Evolutionary conservation across 2,888 invertebrate species (phyloP), one percentile per base, ranked within the genome.

Genomic region (Tetragonula carbonaria): DNA sequence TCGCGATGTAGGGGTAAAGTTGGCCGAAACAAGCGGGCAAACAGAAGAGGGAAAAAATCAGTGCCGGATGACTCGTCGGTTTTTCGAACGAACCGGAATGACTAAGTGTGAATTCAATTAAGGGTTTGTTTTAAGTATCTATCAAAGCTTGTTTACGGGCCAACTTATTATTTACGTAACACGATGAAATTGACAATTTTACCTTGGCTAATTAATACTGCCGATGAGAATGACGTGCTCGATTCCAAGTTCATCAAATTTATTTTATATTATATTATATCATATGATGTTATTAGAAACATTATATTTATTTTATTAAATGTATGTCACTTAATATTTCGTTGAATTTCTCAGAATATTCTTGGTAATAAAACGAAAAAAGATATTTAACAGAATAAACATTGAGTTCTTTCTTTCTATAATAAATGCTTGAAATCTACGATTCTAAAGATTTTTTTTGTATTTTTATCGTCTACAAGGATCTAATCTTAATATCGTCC

Each of bases 91-190:
- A 90, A 89, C 88, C 91, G 87, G 91, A 93, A 91, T 92, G 93
- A 92, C 93, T 93, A 91, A 94, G 93, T 94, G 93, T 93, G 92
- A 94, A 94, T 94, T 94, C 93, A 94, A 94, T 94, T 94, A 94
- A 92, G 93, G 92, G 91, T 90, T 90, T 90, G 92, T 90, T 93
- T 92, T 90, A 91, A 93, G 92, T 93, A 92, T 94, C 93, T 93
- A 94, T 93, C 94, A 93, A 90, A 88, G 89, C 93, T 93, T 92
- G 93, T 94, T 94, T 93, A 90, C 89, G 91, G 90, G 89, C 87
- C 90, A 91, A 23, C 93, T 93, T 93, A 91, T 93, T 94, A 93
- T 92, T 92, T 90, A 87, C 89, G 88, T 92, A 94, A 93, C 92
- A 84, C 90, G 93, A 91, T 90, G 92, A 93, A 92, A 92, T 92